A percentile compares a stretch with the other conserved stretches of the same genome.
These are phyloP conservation scores for Neoitamus cyanurus DNA, from an alignment of 2,888 invertebrate species.

Conservation along the genomic window DNA sequence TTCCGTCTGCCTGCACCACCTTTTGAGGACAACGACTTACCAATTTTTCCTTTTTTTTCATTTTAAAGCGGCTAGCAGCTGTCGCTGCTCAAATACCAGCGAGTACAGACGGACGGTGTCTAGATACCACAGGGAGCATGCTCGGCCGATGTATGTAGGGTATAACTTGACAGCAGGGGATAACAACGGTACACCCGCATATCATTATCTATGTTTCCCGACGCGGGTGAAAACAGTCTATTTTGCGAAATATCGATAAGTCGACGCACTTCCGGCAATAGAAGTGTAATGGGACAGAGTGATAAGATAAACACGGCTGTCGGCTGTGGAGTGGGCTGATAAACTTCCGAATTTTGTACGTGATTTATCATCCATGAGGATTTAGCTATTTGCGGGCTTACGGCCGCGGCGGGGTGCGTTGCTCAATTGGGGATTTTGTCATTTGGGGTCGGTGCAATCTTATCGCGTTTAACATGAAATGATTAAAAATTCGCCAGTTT, in stretches of 20 bases:
- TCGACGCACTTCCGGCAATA: neutral
- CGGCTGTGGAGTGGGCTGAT: neutral
- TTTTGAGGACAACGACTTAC: slow-evolving; percentile 27
- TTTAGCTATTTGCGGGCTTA: neutral
- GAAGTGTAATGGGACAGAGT: neutral
- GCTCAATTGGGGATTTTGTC: neutral
- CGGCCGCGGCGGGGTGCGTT: neutral
- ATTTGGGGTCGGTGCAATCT: neutral
- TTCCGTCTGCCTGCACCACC: slow-evolving; percentile 10
- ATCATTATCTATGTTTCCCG: neutral
- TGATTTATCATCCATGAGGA: neutral
- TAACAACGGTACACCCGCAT: neutral
- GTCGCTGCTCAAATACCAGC: slow-evolving; percentile 15
- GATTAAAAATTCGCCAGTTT: neutral
- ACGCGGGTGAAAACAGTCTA: neutral
- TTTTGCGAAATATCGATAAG: neutral
- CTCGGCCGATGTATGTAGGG: neutral
- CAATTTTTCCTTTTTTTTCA: neutral
- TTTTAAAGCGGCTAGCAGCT: slow-evolving; percentile 9
- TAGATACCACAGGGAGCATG: neutral
- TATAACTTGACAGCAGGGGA: neutral
- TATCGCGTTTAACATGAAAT: neutral
- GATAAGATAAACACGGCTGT: neutral
- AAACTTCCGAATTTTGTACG: neutral
- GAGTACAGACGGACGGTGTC: neutral